These are phyloP conservation scores for Eclectus roratus DNA, from an alignment of 2,113 vertebrate genomes.

Conservation along the genomic window DNA sequence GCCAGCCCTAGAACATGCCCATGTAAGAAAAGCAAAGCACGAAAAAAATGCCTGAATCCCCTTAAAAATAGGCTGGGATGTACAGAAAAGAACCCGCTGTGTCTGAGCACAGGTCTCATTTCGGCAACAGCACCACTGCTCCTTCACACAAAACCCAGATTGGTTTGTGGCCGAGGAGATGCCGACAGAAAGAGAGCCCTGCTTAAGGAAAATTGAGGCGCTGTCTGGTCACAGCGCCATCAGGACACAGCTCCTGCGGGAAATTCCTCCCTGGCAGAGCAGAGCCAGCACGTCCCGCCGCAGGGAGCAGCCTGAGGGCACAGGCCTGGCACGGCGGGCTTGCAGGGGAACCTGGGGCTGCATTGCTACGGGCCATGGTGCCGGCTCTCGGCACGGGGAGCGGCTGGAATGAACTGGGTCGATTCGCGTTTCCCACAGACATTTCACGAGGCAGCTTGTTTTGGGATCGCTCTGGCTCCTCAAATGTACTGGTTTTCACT, in stretches of 20 bases:
- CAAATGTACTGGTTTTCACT: background rate
- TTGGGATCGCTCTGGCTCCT: background rate
- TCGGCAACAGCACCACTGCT: background rate
- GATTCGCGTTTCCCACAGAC: background rate
- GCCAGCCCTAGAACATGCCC: background rate
- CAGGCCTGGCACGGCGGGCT: background rate
- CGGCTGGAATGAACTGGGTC: background rate
- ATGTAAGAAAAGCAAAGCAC: background rate
- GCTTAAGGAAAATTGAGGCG: background rate
- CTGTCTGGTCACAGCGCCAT: background rate
- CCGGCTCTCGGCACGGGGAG: constrained; percentile 18
- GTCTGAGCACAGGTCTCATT: background rate
- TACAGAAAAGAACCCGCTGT: background rate
- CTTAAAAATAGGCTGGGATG: background rate
- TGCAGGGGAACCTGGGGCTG: background rate
- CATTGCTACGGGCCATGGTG: background rate
- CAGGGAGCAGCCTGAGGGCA: background rate
- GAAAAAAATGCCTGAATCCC: background rate
- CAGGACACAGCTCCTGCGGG: background rate
- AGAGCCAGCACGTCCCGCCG: background rate
- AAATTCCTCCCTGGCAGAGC: background rate
- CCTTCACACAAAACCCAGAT: background rate
- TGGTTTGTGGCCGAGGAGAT: background rate
- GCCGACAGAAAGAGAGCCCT: background rate
- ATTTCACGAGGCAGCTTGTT: background rate